Evolutionary conservation across 2,888 invertebrate species (phyloP).

Genomic region (Eristalis tenax): DNA sequence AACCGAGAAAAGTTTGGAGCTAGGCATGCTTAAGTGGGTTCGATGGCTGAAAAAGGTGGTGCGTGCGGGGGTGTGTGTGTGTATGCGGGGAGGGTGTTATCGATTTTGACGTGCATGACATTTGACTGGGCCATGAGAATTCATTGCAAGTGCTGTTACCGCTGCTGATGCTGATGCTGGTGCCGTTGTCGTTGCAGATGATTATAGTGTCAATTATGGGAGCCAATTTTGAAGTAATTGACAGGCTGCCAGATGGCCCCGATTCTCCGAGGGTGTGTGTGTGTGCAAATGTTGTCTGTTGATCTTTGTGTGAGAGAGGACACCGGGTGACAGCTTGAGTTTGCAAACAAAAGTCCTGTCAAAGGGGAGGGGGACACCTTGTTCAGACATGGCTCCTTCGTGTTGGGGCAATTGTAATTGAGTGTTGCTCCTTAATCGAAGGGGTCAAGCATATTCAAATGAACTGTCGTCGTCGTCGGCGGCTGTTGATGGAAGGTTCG

Average conservation of each 20-base stretch:
- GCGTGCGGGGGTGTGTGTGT: no score
- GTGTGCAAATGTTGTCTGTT: not conserved
- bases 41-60: not conserved
- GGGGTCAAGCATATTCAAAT: not conserved
- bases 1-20: slow-evolving; percentile 6
- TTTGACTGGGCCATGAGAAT: slow-evolving; percentile 39
- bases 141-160: slow-evolving; percentile 18
- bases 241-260: slow-evolving; percentile 41
- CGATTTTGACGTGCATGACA: slow-evolving; percentile 49
- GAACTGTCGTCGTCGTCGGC: not conserved
- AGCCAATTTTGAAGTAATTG: slow-evolving; percentile 57
- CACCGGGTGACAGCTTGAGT: slow-evolving; percentile 1
- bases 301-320: not conserved
- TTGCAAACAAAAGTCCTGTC: not conserved
- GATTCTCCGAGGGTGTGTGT: not conserved
- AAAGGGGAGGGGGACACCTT: not conserved
- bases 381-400: not conserved
- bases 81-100: slow-evolving; percentile 6
- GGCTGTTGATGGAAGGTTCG: not conserved
- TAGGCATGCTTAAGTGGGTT: not conserved
- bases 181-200: slow-evolving; percentile 18
- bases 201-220: slow-evolving; percentile 57
- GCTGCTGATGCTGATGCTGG: not conserved
- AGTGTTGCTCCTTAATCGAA: not conserved
- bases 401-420: not conserved